A percentile compares a stretch with the other conserved stretches of the same genome.
Conservation (phyloP, 2,113 vertebrate genomes). For the Axis porcinus region DNA sequence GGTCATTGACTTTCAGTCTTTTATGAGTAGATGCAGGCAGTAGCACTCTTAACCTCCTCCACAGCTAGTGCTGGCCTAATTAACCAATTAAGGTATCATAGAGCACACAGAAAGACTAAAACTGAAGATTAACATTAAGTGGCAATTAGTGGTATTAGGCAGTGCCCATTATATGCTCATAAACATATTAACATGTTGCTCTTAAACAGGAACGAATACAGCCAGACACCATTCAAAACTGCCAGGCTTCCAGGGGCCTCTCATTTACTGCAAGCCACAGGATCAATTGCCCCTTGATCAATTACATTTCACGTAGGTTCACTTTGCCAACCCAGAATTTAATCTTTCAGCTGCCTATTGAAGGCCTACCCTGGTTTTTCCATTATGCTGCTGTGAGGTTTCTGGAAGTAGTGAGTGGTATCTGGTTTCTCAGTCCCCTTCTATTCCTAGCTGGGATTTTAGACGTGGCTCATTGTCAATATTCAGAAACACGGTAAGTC, state of each 20-base stretch:
- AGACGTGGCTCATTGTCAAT: not conserved
- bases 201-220: not conserved
- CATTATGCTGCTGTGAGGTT: not conserved
- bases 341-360: not conserved
- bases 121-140: not conserved
- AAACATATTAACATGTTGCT: not conserved
- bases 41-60: not conserved
- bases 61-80: not conserved
- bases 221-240: not conserved
- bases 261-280: not conserved
- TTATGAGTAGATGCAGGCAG: not conserved
- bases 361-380: not conserved
- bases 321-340: not conserved
- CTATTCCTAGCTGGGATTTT: conserved; percentile 23
- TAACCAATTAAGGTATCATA: not conserved
- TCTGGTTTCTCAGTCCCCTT: not conserved
- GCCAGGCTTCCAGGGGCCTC: not conserved
- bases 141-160: not conserved
- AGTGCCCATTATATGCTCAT: not conserved
- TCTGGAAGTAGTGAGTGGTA: not conserved
- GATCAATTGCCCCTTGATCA: not conserved
- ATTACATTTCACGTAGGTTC: not conserved
- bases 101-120: not conserved
- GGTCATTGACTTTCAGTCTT: not conserved
- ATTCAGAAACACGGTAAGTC: not conserved